A percentile compares a stretch with the other conserved stretches of the same genome.
Conservation (phyloP, 2,888 invertebrate genomes). For the Phyllotreta striolata region DNA sequence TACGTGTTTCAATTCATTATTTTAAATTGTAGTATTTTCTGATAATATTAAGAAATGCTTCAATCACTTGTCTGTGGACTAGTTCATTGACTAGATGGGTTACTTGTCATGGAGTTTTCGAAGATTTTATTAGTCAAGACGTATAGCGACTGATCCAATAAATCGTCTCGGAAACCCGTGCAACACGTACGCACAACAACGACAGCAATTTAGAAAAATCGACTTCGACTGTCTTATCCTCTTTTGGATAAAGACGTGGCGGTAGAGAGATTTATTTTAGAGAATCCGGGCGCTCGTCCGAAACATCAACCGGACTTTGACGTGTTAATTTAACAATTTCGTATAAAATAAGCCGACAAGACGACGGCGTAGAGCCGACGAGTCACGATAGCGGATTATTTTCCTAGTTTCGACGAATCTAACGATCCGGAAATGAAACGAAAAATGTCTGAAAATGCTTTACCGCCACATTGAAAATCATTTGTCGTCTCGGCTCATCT, state of each 20-base stretch:
- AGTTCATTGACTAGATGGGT: not conserved
- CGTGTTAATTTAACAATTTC: not conserved
- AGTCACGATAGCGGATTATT: constrained; percentile 1
- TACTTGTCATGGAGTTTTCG: constrained; percentile 31
- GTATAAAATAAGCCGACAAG: not conserved
- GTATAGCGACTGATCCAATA: constrained; percentile 49
- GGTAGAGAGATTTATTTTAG: too few species aligned
- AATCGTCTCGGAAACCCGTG: constrained; percentile 51
- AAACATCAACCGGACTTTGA: too few species aligned
- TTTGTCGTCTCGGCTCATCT: constrained; percentile 29
- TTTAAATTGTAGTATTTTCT: not conserved
- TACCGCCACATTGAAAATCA: constrained; percentile 26
- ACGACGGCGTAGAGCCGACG: not conserved
- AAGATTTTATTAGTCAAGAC: constrained; percentile 50
- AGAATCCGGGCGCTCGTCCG: too few species aligned
- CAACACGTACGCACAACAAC: constrained; percentile 25
- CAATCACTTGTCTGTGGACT: not conserved
- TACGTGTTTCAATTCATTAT: not conserved
- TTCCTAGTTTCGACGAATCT: constrained; percentile 18
- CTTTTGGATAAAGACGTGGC: constrained; percentile 9
- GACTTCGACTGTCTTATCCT: constrained; percentile 12
- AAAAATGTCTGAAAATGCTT: constrained; percentile 15
- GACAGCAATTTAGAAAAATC: constrained; percentile 21
- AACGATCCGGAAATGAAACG: constrained; percentile 30
- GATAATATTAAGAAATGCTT: not conserved